Conservation (phyloP, 2,113 vertebrate species). For the Nyctibius bracteatus region DNA sequence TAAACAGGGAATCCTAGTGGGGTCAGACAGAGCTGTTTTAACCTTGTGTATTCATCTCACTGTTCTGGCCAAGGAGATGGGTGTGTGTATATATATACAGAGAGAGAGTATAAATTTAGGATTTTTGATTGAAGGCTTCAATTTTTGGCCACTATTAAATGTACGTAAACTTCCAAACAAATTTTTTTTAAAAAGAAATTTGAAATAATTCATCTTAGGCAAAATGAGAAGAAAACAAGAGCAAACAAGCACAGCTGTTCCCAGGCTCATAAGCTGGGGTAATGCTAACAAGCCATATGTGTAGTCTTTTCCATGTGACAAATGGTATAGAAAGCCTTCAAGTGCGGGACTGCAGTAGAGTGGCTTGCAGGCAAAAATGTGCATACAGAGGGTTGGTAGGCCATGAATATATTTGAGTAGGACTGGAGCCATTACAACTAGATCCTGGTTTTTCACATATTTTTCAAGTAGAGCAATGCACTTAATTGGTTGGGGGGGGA, state of each 20-base stretch:
- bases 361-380: background rate
- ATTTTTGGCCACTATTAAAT: background rate
- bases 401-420: background rate
- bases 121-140: background rate
- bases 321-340: background rate
- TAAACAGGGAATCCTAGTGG: slow-evolving; percentile 23
- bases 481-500: background rate
- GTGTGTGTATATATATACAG: background rate
- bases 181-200: background rate
- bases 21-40: slow-evolving; percentile 39
- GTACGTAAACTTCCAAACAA: background rate
- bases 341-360: background rate
- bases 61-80: background rate
- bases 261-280: background rate
- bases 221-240: background rate
- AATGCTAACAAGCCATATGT: background rate
- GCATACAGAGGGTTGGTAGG: background rate
- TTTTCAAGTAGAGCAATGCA: background rate
- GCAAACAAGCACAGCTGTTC: background rate
- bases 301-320: slow-evolving; percentile 1
- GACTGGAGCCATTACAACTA: background rate
- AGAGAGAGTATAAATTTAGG: background rate
- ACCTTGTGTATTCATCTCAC: background rate
- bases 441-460: background rate
- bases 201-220: background rate